A percentile compares a stretch with the other conserved stretches of the same genome.
Conservation (phyloP, 2,113 vertebrate genomes). For the Triplophysa siluroides region DNA sequence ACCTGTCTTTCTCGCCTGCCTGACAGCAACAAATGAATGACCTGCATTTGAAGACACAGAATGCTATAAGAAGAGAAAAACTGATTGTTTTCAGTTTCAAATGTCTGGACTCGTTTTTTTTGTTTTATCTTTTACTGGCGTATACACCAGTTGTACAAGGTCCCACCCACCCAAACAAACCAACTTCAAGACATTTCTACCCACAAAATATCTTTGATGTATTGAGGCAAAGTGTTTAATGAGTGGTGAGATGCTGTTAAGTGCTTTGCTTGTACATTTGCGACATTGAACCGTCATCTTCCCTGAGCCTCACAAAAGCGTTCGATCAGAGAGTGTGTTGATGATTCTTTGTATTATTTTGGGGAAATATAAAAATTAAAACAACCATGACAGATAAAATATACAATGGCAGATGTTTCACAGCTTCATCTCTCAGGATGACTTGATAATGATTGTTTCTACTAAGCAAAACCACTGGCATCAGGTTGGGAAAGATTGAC, state of each 20-base stretch:
- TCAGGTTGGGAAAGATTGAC: slow-evolving; percentile 46
- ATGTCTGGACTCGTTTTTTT: background rate
- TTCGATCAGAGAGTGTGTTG: slow-evolving; percentile 21
- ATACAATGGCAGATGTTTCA: too few species aligned
- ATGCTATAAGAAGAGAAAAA: too few species aligned
- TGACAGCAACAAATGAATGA: slow-evolving; percentile 3
- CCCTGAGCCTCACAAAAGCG: slow-evolving; percentile 1
- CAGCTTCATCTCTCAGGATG: too few species aligned
- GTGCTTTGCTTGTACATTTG: background rate
- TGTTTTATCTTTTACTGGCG: background rate
- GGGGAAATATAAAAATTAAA: slow-evolving; percentile 37
- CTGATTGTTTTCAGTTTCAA: slow-evolving; percentile 23
- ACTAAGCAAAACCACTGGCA: background rate
- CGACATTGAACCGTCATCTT: background rate
- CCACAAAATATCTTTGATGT: background rate
- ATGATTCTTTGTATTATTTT: slow-evolving; percentile 21
- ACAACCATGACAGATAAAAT: slow-evolving; percentile 11
- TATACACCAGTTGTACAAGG: background rate
- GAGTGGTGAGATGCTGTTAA: slow-evolving; percentile 16
- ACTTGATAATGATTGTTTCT: too few species aligned
- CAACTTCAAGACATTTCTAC: background rate
- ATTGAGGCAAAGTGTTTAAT: background rate
- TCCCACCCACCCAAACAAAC: background rate
- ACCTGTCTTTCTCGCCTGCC: background rate
- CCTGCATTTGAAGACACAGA: background rate